These are phyloP conservation scores for Pegoplata infirma DNA, from an alignment of 2,888 invertebrate species.

Conservation along the genomic window DNA sequence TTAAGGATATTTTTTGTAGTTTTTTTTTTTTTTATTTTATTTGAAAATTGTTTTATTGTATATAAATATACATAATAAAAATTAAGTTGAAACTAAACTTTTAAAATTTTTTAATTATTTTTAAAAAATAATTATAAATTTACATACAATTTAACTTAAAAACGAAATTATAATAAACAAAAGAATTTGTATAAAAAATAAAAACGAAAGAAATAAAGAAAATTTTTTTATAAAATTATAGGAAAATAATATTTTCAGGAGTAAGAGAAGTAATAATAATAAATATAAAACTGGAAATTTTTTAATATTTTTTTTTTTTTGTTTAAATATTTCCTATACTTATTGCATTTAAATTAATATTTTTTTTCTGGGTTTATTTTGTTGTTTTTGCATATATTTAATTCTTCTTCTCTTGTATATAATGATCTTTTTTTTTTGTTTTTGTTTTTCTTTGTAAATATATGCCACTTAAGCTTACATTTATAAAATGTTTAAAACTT, in stretches of 20 bases:
- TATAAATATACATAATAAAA: conserved; percentile 34
- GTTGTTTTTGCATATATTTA: conserved; percentile 49
- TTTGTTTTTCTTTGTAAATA: conserved; percentile 65
- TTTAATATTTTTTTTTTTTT: too few species aligned
- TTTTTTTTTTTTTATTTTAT: conserved; percentile 47
- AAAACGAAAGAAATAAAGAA: background rate
- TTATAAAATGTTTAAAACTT: conserved; percentile 77
- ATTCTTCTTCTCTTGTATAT: conserved; percentile 43
- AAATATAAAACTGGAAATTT: conserved; percentile 42
- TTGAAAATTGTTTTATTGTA: conserved; percentile 47
- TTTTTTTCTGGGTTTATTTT: conserved; percentile 28
- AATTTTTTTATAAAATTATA: conserved; percentile 13
- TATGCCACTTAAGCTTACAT: conserved; percentile 76
- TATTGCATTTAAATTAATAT: conserved; percentile 51
- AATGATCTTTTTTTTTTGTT: conserved; percentile 28
- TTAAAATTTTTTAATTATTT: conserved; percentile 31
- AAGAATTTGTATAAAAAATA: conserved; percentile 6
- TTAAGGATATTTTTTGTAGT: conserved; percentile 13
- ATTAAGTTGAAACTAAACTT: conserved; percentile 28
- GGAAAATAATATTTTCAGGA: conserved; percentile 13
- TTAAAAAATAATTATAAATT: conserved; percentile 44
- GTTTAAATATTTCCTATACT: conserved; percentile 56
- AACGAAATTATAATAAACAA: conserved; percentile 42
- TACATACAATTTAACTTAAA: conserved; percentile 42
- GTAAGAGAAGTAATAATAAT: conserved; percentile 26